Evolutionary conservation across 2,888 invertebrate species (phyloP).

Genomic region (Dryomyza anilis): DNA sequence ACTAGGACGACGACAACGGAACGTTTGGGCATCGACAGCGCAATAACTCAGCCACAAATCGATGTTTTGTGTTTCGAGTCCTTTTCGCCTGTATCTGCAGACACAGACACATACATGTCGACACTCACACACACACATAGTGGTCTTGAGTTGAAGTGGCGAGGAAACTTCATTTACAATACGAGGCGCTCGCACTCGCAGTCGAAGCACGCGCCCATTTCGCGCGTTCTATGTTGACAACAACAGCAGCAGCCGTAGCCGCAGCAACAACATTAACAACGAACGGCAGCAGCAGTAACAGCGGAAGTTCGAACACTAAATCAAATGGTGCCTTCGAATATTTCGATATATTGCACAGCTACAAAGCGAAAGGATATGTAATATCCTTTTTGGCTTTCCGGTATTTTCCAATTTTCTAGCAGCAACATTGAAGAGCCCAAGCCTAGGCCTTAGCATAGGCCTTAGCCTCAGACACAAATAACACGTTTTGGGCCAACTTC

Average conservation of each 20-base stretch:
- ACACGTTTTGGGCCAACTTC: not conserved
- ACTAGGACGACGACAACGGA: conserved; percentile 2
- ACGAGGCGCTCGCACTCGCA: not conserved
- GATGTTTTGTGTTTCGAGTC: conserved; percentile 29
- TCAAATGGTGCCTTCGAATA: conserved; percentile 35
- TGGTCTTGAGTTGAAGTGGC: not conserved
- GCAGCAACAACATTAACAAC: conserved; percentile 28
- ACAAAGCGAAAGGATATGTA: conserved; percentile 46
- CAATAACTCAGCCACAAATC: conserved; percentile 36
- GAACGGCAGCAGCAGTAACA: conserved; percentile 20
- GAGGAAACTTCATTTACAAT: no score
- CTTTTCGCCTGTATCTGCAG: conserved; percentile 9
- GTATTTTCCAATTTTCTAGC: conserved; percentile 33
- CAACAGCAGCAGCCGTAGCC: conserved; percentile 19
- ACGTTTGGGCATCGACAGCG: conserved; percentile 14
- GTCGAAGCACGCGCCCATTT: not conserved
- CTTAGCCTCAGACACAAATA: conserved; percentile 19
- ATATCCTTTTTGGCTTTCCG: conserved; percentile 48
- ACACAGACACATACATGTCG: not conserved
- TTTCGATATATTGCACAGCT: conserved; percentile 31
- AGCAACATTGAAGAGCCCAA: conserved; percentile 22
- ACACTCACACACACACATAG: conserved; percentile 1
- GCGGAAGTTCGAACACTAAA: conserved; percentile 30
- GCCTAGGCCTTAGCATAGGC: conserved; percentile 4
- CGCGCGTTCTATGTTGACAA: not conserved